Base-by-base conservation (phyloP, 2,797 vertebrate species). In the Hydrocynus forskahlii region DNA sequence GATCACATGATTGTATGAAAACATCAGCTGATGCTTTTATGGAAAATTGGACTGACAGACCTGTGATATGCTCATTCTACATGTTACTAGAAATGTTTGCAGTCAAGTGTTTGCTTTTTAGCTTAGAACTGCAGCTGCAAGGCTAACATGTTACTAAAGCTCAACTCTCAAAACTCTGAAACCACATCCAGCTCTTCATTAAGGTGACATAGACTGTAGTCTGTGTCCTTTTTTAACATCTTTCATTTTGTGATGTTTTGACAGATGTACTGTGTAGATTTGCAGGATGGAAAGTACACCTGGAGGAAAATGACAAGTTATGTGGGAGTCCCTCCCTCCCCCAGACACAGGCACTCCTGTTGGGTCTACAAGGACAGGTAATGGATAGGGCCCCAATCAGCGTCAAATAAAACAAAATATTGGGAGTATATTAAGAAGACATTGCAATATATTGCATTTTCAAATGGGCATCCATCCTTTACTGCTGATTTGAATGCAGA, bases 301-400 rank as follows among this genome's bases (percentile, higher is more conserved):
- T 98, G 97, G 97, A 95, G 88, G 91, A 96, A 92, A 87, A 83
- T 97, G 80, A 93, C 89, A 0, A 89, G 93, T 85, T 90, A 93
- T 80, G 91, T 91, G 82, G 97, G 97, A 82, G 91, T 91, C 0
- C 94, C 95, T 16, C 97, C 97, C 9, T 97, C 97, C 1, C 96
- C 97, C 13, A 94, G 97, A 75, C 95, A 95, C 92, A 96, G 97
- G 85, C 97, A 98, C 89, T 95, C 96, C 87, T 97, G 97, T 92
- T 99, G 97, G 97, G 95, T 96, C 0, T 96, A 97, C 88, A 91
- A 94, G 91, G 87, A 92, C 88, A 90, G 93, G 94, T 95, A 73
- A 8, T 89, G 4, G n/a, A 9, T 8, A 25, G 23, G 10, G 21
- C 59, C 8, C 57, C 57, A 60, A 60, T 8, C 57, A 60, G 19